Percentiles rank a stretch among this genome's conserved stretches.
phyloP scores from a whole-genome alignment of 2,797 vertebrate genomes.

The Cheracebus regulus region DNA sequence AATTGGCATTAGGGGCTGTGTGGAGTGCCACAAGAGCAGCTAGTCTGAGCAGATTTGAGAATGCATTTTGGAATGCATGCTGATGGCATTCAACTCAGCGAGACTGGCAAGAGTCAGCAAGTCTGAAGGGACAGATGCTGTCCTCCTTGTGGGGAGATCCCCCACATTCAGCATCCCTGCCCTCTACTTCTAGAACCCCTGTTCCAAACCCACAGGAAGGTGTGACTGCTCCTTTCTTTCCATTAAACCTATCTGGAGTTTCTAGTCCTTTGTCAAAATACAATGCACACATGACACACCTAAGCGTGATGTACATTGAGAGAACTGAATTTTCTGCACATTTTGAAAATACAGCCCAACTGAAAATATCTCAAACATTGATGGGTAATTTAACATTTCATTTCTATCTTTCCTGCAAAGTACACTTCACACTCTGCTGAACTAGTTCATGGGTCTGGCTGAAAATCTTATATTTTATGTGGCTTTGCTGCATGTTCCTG shows the following conservation, averaged over 20 bases:
- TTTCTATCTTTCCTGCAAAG: conserved; percentile 65
- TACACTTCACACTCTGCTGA: neutral
- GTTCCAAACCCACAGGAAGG: neutral
- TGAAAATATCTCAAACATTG: conserved; percentile 21
- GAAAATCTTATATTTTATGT: conserved; percentile 58
- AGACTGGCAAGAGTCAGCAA: neutral
- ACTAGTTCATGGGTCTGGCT: conserved; percentile 20
- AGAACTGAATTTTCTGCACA: neutral
- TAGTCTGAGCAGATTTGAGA: neutral
- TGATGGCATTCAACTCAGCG: rapidly evolving
- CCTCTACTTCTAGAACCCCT: neutral
- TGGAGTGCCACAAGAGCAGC: neutral
- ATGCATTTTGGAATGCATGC: neutral
- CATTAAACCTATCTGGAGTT: conserved; percentile 4
- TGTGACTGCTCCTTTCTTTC: neutral
- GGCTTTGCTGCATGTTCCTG: neutral
- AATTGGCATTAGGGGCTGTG: neutral
- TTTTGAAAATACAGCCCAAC: conserved; percentile 48
- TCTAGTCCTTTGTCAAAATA: conserved; percentile 15
- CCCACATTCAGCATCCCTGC: neutral
- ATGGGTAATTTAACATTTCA: conserved; percentile 44
- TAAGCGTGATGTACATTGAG: neutral
- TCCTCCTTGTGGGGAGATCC: neutral
- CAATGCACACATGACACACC: neutral
- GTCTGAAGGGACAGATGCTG: neutral